Evolutionary conservation across 37 sponge, comb jelly and placozoan genomes (phyloP), one percentile per base, ranked within the genome.

Genomic region (Crambe crambe): DNA sequence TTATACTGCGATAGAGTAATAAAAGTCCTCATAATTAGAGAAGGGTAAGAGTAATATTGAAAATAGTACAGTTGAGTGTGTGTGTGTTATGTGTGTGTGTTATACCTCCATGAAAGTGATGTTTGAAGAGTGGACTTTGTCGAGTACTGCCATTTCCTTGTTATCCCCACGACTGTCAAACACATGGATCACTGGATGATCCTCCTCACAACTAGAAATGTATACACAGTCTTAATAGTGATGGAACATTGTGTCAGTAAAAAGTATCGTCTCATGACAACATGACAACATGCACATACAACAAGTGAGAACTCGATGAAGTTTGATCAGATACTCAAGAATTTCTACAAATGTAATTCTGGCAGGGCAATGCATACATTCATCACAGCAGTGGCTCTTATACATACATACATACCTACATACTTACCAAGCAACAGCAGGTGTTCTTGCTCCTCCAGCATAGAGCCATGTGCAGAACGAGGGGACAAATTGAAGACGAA

Each of bases 381-480:
- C n/a, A n/a, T n/a, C n/a, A n/a, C n/a, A n/a, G n/a, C n/a, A n/a
- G n/a, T n/a, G n/a, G n/a, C n/a, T n/a, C n/a, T n/a, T n/a, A n/a
- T n/a, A n/a, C n/a, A n/a, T n/a, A n/a, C n/a, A n/a, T n/a, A n/a
- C n/a, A n/a, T n/a, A n/a, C n/a, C n/a, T n/a, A n/a, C 6, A 26
- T 3, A 31, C 89, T 80, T 22, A 92, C 93, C 93, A 92, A 10
- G 93, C 95, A 0, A 95, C 34, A 56, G 81, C 81, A 6, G 95
- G 79, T 27, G 88, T 82, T 5, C 86, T 72, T 39, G 89, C 79
- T 2, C 92, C 89, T 2, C 83, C 83, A 31, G 89, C 38, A 72
- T 77, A 91, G 37, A 95, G 63, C 95, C 95, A 95, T 70, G 65
- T 85, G 85, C 95, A 95, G 36, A 58, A 77, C 3, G 87, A 72